Percentiles rank a stretch among this genome's conserved stretches.
Evolutionary conservation across 2,888 invertebrate species (phyloP).

Genomic region (Saturnia japonica): DNA sequence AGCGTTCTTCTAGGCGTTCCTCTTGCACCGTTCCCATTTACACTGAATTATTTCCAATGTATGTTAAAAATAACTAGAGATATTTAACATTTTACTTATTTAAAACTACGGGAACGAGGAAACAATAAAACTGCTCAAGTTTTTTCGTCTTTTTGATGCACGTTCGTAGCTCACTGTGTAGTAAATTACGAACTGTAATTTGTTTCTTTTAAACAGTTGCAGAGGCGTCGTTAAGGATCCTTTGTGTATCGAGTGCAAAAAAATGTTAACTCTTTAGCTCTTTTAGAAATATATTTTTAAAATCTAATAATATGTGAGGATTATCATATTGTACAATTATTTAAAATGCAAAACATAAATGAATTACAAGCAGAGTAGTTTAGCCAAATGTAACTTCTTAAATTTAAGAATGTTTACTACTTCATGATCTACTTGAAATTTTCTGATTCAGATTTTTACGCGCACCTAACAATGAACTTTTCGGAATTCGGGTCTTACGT

Average conservation of each 20-base stretch:
- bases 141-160: slow-evolving; percentile 1
- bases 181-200: slow-evolving; percentile 12
- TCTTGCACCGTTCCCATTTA: too few relatives aligned
- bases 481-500: too few relatives aligned
- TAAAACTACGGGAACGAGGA: slow-evolving; percentile 12
- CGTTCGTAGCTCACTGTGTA: slow-evolving; percentile 16
- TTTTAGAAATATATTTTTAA: background rate
- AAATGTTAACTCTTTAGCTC: background rate
- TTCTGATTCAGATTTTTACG: too few relatives aligned
- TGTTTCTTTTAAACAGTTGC: slow-evolving; percentile 13
- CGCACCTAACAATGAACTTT: too few relatives aligned
- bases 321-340: background rate
- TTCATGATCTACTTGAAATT: too few relatives aligned
- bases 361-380: too few relatives aligned
- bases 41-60: background rate
- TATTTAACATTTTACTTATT: background rate
- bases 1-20: too few relatives aligned
- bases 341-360: background rate
- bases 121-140: background rate
- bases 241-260: background rate
- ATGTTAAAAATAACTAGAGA: background rate
- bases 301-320: background rate
- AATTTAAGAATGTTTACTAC: too few relatives aligned
- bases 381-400: too few relatives aligned
- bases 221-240: background rate